Conservation (phyloP, 2,888 invertebrate species). For the Halictus quadricinctus region DNA sequence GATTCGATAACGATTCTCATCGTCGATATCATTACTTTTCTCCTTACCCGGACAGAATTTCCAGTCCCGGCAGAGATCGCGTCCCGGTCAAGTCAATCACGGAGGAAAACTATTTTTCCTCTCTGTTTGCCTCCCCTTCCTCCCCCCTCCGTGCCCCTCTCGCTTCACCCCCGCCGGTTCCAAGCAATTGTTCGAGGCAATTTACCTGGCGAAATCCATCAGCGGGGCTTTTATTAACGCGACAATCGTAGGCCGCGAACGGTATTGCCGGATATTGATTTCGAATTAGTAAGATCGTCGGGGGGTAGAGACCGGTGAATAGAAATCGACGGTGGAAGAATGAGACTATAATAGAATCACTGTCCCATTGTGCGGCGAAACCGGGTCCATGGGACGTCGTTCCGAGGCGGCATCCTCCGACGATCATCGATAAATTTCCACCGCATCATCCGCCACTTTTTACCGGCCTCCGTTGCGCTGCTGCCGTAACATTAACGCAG, state of each 20-base stretch:
- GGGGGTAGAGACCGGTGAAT: constrained; percentile 41
- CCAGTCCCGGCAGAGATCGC: constrained; percentile 43
- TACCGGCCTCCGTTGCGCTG: background rate
- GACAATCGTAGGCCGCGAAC: constrained; percentile 50
- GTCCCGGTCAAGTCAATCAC: constrained; percentile 66
- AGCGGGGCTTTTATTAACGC: constrained; percentile 63
- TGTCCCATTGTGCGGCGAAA: constrained; percentile 32
- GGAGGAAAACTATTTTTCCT: constrained; percentile 64
- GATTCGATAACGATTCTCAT: constrained; percentile 61
- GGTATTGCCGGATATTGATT: constrained; percentile 78
- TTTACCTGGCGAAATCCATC: constrained; percentile 67
- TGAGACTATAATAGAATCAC: constrained; percentile 47
- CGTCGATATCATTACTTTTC: constrained; percentile 46
- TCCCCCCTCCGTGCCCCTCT: constrained; percentile 41
- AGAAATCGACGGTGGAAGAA: constrained; percentile 38
- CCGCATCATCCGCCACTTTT: constrained; percentile 16
- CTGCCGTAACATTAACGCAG: constrained; percentile 1
- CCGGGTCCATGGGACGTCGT: constrained; percentile 17
- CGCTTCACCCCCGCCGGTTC: constrained; percentile 25
- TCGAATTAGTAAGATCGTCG: constrained; percentile 76
- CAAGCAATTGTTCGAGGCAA: constrained; percentile 63
- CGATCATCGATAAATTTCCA: constrained; percentile 28
- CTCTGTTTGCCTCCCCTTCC: constrained; percentile 38
- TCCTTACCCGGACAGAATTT: constrained; percentile 30
- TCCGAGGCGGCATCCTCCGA: background rate